phyloP scores from a whole-genome alignment of 1,140 invertebrate genomes.

The Apis cerana region DNA sequence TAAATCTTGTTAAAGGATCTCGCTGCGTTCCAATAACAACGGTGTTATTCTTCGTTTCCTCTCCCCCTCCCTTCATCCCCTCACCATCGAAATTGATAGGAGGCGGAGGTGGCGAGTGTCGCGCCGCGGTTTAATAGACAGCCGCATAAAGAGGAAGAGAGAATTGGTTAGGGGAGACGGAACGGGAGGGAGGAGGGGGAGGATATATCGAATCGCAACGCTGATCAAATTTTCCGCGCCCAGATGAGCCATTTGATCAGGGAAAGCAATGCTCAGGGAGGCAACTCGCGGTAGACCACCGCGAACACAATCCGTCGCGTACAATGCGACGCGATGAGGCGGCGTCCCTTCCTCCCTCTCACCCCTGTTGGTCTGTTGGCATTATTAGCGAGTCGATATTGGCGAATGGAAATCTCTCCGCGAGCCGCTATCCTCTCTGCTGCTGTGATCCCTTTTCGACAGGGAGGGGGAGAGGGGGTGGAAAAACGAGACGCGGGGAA shows the following conservation, averaged over 20 bases:
- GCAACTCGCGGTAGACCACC: constrained; percentile 45
- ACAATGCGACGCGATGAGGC: constrained; percentile 47
- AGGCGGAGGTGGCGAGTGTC: not conserved
- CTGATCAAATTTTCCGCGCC: constrained; percentile 43
- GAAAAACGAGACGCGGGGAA: constrained; percentile 40
- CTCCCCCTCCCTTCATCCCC: no score
- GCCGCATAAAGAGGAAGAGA: constrained; percentile 1
- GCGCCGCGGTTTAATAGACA: constrained; percentile 29
- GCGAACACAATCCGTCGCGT: constrained; percentile 35
- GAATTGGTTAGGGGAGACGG: no score
- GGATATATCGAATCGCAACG: constrained; percentile 16
- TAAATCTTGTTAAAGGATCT: no score
- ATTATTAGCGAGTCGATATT: constrained; percentile 57
- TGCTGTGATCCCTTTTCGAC: not conserved
- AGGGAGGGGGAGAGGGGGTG: constrained; percentile 17
- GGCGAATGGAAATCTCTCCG: constrained; percentile 57
- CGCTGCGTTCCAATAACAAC: not conserved
- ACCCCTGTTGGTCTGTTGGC: constrained; percentile 2
- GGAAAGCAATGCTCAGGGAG: constrained; percentile 32
- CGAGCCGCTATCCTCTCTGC: not conserved
- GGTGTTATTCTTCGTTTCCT: not conserved
- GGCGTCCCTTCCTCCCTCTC: not conserved
- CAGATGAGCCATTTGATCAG: constrained; percentile 28
- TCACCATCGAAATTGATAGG: not conserved
- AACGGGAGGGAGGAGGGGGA: not conserved